Conservation (phyloP, 1,140 invertebrate genomes). For the Monochamus saltuarius region DNA sequence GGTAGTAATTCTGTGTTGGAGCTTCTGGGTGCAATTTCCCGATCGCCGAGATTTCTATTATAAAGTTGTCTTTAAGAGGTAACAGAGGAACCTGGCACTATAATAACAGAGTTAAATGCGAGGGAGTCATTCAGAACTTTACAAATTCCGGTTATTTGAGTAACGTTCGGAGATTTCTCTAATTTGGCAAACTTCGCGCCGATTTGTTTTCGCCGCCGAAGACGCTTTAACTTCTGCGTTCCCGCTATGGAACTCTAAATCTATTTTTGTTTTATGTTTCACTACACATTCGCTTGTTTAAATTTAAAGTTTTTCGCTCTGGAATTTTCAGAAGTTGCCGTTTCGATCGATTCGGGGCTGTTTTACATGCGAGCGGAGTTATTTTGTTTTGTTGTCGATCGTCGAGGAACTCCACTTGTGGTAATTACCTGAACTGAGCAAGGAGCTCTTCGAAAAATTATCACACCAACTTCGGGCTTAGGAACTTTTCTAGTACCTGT, state of each 20-base stretch:
- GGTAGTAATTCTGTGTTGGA: too few species aligned
- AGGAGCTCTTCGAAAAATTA: too few species aligned
- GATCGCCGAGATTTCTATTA: too few species aligned
- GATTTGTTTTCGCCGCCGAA: slow-evolving; percentile 9
- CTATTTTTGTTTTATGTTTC: slow-evolving; percentile 23
- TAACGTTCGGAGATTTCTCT: slow-evolving; percentile 24
- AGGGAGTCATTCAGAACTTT: slow-evolving; percentile 22
- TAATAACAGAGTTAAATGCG: slow-evolving; percentile 18
- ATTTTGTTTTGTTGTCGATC: too few species aligned
- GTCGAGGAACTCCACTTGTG: too few species aligned
- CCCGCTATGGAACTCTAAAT: slow-evolving; percentile 13
- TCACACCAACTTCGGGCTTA: too few species aligned
- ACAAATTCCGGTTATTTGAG: slow-evolving; percentile 24
- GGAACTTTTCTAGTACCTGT: too few species aligned
- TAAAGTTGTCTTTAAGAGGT: background rate
- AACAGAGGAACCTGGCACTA: slow-evolving; percentile 10
- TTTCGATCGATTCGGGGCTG: too few species aligned
- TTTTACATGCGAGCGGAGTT: too few species aligned
- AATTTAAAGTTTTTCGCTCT: slow-evolving; percentile 16
- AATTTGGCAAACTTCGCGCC: slow-evolving; percentile 24
- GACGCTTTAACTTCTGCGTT: slow-evolving; percentile 24
- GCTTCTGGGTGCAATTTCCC: too few species aligned
- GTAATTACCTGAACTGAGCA: too few species aligned
- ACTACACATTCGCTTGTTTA: slow-evolving; percentile 3
- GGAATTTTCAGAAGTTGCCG: slow-evolving; percentile 3